Conservation (phyloP, 2,113 vertebrate species). For the Reinhardtius hippoglossoides region DNA sequence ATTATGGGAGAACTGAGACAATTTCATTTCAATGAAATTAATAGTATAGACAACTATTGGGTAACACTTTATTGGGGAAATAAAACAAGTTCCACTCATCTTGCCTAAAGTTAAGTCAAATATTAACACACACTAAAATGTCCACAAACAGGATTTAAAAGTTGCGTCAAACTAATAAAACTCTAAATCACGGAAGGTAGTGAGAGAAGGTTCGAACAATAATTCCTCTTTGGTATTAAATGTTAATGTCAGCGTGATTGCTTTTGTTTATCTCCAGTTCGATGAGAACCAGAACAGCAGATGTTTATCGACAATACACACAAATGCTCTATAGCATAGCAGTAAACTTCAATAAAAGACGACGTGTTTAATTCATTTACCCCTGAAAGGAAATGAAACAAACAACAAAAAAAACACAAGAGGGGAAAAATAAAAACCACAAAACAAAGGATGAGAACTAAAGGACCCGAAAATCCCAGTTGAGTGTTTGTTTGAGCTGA, state of each 20-base stretch:
- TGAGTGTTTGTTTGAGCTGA: conserved; percentile 63
- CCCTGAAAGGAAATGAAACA: conserved; percentile 44
- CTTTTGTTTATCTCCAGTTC: no score
- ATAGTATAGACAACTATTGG: no score
- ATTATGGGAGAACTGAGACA: no score
- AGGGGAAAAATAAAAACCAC: conserved; percentile 43
- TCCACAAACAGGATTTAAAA: no score
- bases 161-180: no score
- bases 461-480: conserved; percentile 37
- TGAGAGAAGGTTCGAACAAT: background rate
- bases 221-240: background rate
- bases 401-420: background rate
- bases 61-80: no score
- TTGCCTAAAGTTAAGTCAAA: no score
- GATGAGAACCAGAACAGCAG: no score
- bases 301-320: background rate
- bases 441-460: conserved; percentile 48
- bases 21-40: no score
- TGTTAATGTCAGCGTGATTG: background rate
- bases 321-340: background rate
- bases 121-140: no score
- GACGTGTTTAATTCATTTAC: conserved; percentile 52
- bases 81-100: no score
- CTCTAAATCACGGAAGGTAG: no score
- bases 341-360: conserved; percentile 5